Percentiles rank a stretch among this genome's conserved stretches.
phyloP scores from a whole-genome alignment of 2,797 vertebrate species.

The Micropoecilia bifurca region DNA sequence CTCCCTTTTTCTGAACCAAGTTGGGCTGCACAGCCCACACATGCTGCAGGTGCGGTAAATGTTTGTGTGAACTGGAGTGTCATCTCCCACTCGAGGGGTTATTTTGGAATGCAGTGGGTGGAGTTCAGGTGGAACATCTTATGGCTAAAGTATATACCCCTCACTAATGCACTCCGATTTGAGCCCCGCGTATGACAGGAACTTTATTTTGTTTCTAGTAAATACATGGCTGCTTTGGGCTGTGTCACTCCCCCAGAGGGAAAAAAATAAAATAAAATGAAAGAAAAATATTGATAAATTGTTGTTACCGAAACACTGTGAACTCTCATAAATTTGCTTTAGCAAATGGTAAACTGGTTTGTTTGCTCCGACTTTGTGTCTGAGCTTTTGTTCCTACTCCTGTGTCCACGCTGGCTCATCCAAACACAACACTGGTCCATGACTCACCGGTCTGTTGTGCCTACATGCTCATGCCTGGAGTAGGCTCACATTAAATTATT shows the following conservation, averaged over 20 bases:
- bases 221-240: background rate
- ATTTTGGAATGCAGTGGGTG: constrained; percentile 66
- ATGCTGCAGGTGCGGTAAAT: constrained; percentile 63
- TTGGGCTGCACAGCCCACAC: constrained; percentile 63
- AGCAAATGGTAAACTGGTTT: constrained; percentile 18
- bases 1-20: constrained; percentile 50
- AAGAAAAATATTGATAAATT: constrained; percentile 6
- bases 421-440: constrained; percentile 28
- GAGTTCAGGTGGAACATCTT: constrained; percentile 68
- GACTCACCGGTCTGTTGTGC: constrained; percentile 61
- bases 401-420: constrained; percentile 23
- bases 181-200: constrained; percentile 2
- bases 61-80: constrained; percentile 63
- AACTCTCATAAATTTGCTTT: constrained; percentile 7
- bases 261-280: background rate
- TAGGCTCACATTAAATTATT: constrained; percentile 40
- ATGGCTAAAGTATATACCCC: constrained; percentile 52
- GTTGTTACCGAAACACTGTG: background rate
- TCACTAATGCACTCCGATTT: constrained; percentile 16
- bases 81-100: constrained; percentile 69
- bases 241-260: background rate
- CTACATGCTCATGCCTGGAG: constrained; percentile 56
- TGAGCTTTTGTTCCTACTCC: constrained; percentile 36
- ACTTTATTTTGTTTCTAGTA: background rate
- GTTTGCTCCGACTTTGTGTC: constrained; percentile 30